A percentile compares a stretch with the other conserved stretches of the same genome.
Evolutionary conservation across 1,140 invertebrate genomes (phyloP).

Genomic region (Holcopasites calliopsidis): DNA sequence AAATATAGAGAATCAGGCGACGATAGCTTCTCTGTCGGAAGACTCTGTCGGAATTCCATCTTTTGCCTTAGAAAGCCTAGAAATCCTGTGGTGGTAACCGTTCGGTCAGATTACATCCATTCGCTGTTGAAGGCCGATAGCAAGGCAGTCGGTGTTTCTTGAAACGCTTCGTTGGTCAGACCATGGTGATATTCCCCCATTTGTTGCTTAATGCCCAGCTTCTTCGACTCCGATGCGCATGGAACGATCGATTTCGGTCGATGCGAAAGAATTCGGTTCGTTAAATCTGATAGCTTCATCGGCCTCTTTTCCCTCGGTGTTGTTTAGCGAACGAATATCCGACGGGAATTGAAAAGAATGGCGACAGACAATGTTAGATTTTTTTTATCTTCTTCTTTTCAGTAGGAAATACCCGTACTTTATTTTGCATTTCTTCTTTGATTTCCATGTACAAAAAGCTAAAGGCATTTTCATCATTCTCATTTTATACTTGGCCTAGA

Average conservation of each 20-base stretch:
- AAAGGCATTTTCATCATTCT: too few species aligned
- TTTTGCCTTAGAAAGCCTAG: conserved; percentile 12
- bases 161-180: background rate
- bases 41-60: background rate
- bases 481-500: too few species aligned
- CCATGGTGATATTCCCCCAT: background rate
- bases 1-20: too few species aligned
- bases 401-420: too few species aligned
- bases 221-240: background rate
- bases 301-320: background rate
- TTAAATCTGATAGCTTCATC: background rate
- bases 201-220: background rate
- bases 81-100: background rate
- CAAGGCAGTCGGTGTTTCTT: background rate
- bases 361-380: background rate
- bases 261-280: background rate
- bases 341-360: background rate
- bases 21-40: too few species aligned
- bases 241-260: background rate
- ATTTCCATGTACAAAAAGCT: too few species aligned
- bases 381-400: too few species aligned
- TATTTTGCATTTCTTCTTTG: too few species aligned
- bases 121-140: background rate
- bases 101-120: background rate
- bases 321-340: background rate